Base-by-base conservation (phyloP, 1,140 invertebrate genomes). In the Brachionus calyciflorus region DNA sequence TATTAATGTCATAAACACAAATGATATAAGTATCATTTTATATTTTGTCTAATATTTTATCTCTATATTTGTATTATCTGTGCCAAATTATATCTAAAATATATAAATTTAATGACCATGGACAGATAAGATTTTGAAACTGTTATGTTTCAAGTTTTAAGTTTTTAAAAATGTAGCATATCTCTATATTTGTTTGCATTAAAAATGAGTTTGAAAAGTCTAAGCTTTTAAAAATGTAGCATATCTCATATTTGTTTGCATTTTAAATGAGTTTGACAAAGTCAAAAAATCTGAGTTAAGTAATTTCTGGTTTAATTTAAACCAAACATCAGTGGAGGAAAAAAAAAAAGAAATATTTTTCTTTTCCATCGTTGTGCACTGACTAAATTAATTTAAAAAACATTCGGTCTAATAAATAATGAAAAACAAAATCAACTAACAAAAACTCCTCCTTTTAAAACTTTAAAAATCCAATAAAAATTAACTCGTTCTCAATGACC, bases 21-120 rank as follows among this genome's bases (percentile, higher is more conserved):
- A 60, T 60, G 55, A 60, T 60, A 60, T 12, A 9, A 37, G 21
- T 60, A 60, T 60, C 55, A 60, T 60, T 60, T 60, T 60, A 33
- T 7, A 37, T 17, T 7, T 9, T 28, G 4, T 60, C 37, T 37
- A 60, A 37, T 2, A 37, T 17, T 21, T 37, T 33, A n/a, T 14
- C 9, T 10, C 9, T 33, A 28, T n/a, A 6, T 60, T 60, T 60
- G 33, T 60, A 60, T 19, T 37, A 60, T 60, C 55, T 60, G 55
- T 60, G 30, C 30, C 14, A 37, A 60, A 60, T 37, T 60, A 24
- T 60, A 60, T 37, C 30, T 60, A 60, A 33, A 33, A 37, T 33
- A 28, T 33, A 26, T 10, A 55, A 55, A 55, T 21, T 60, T 40
- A 33, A 37, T 33, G n/a, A 40, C 9, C n/a, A n/a, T n/a, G n/a